phyloP scores from a whole-genome alignment of 2,888 invertebrate species.

The Ophion ventricosus region DNA sequence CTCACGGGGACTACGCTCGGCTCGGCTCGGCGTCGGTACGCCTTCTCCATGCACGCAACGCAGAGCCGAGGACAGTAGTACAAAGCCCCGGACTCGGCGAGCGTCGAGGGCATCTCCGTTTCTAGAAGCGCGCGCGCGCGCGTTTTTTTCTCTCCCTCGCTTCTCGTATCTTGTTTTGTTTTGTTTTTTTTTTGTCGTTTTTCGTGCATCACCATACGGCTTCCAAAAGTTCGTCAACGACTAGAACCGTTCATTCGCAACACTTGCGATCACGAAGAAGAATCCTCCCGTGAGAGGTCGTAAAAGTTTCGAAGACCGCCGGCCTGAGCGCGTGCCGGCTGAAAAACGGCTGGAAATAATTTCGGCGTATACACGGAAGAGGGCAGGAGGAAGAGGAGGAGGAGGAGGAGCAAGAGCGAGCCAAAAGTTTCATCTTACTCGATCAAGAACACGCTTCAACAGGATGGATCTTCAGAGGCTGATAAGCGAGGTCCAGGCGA shows the following conservation, averaged over 20 bases:
- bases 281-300: not conserved
- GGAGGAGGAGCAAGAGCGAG: not conserved
- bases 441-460: slow-evolving; percentile 36
- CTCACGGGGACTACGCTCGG: slow-evolving; percentile 69
- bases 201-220: not conserved
- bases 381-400: not conserved
- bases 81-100: slow-evolving; percentile 76
- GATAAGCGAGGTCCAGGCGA: slow-evolving; percentile 76
- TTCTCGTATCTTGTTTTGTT: slow-evolving; percentile 43
- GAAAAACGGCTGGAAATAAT: slow-evolving; percentile 40
- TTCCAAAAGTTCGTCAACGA: not conserved
- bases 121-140: slow-evolving; percentile 31
- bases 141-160: slow-evolving; percentile 2
- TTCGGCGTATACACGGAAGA: slow-evolving; percentile 40
- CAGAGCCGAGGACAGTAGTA: slow-evolving; percentile 75
- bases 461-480: slow-evolving; percentile 76
- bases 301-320: not conserved
- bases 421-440: slow-evolving; percentile 17
- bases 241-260: not conserved
- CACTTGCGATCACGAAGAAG: not conserved
- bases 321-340: slow-evolving; percentile 9
- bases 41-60: slow-evolving; percentile 74
- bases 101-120: slow-evolving; percentile 67
- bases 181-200: slow-evolving; percentile 1
- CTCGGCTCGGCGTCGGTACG: slow-evolving; percentile 74